Evolutionary conservation across 2,888 invertebrate genomes (phyloP).

Genomic region (Phortica magna): DNA sequence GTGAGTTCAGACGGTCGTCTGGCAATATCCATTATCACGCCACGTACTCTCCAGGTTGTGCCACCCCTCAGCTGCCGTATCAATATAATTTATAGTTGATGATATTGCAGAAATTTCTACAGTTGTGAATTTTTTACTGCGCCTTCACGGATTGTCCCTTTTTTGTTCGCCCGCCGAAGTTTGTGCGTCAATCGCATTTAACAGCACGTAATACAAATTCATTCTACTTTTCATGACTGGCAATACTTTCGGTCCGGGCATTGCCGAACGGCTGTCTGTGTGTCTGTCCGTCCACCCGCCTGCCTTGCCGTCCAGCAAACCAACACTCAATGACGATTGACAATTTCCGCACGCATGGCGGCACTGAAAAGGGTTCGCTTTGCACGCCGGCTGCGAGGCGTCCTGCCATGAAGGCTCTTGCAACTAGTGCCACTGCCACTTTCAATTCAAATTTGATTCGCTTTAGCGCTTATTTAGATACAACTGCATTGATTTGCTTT

Average conservation of each 20-base stretch:
- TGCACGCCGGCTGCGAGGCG: neutral
- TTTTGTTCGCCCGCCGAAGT: slow-evolving; percentile 53
- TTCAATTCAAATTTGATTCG: slow-evolving; percentile 23
- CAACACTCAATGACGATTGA: slow-evolving; percentile 22
- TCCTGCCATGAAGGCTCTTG: neutral
- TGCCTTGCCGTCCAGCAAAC: neutral
- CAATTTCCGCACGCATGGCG: slow-evolving; percentile 9
- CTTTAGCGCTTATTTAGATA: slow-evolving; percentile 5
- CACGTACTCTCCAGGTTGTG: slow-evolving; percentile 56
- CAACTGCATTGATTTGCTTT: slow-evolving; percentile 8
- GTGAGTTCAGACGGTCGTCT: slow-evolving; percentile 65
- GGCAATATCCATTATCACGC: slow-evolving; percentile 72
- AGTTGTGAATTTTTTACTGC: slow-evolving; percentile 23
- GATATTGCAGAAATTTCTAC: slow-evolving; percentile 60
- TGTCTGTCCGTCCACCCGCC: neutral
- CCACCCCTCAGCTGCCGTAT: slow-evolving; percentile 19
- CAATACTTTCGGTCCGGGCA: slow-evolving; percentile 38
- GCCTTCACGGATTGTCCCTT: slow-evolving; percentile 45
- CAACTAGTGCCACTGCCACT: neutral
- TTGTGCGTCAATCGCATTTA: slow-evolving; percentile 68
- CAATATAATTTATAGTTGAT: slow-evolving; percentile 72
- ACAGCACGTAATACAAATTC: slow-evolving; percentile 47
- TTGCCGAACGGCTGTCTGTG: neutral
- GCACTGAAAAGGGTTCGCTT: neutral
- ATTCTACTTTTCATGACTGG: slow-evolving; percentile 54